Percentiles rank a stretch among this genome's conserved stretches.
Evolutionary conservation across 2,888 invertebrate species (phyloP).

Genomic region (Epinotia demarniana): DNA sequence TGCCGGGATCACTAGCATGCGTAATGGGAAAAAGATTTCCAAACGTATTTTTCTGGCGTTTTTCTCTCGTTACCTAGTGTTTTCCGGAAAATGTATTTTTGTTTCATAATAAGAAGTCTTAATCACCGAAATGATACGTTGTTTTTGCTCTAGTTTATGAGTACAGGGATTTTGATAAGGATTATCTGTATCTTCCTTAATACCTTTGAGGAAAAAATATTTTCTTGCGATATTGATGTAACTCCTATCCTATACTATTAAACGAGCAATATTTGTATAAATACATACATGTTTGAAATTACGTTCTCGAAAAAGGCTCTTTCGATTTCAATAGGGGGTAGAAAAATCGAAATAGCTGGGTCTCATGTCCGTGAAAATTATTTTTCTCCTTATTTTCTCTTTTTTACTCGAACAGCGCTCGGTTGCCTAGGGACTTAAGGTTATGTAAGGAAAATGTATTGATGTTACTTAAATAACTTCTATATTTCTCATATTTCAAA

Average conservation of each 20-base stretch:
- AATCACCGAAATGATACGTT: slow-evolving; percentile 20
- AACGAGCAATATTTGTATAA: too few relatives aligned
- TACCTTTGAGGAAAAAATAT: neutral
- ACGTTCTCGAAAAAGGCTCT: too few relatives aligned
- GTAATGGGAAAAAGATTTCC: slow-evolving; percentile 63
- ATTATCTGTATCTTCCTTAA: neutral
- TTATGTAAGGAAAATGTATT: too few relatives aligned
- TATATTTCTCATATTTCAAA: too few relatives aligned
- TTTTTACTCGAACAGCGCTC: too few relatives aligned
- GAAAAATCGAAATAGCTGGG: too few relatives aligned
- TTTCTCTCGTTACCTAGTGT: slow-evolving; percentile 33
- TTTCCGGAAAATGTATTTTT: slow-evolving; percentile 21
- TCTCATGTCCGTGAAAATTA: too few relatives aligned
- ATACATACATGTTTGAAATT: too few relatives aligned
- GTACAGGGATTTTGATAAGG: neutral
- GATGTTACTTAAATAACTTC: too few relatives aligned
- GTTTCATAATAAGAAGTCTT: slow-evolving; percentile 37
- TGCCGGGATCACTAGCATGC: slow-evolving; percentile 58
- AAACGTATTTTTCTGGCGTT: slow-evolving; percentile 44
- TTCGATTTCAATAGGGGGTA: too few relatives aligned
- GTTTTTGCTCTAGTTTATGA: slow-evolving; percentile 2
- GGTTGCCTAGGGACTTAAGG: too few relatives aligned
- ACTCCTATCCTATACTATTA: neutral
- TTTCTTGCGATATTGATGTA: neutral
- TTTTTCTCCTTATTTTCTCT: too few relatives aligned